Percentiles rank a stretch among this genome's conserved stretches.
Evolutionary conservation across 2,888 invertebrate species (phyloP).

Genomic region (Deilephila porcellus): DNA sequence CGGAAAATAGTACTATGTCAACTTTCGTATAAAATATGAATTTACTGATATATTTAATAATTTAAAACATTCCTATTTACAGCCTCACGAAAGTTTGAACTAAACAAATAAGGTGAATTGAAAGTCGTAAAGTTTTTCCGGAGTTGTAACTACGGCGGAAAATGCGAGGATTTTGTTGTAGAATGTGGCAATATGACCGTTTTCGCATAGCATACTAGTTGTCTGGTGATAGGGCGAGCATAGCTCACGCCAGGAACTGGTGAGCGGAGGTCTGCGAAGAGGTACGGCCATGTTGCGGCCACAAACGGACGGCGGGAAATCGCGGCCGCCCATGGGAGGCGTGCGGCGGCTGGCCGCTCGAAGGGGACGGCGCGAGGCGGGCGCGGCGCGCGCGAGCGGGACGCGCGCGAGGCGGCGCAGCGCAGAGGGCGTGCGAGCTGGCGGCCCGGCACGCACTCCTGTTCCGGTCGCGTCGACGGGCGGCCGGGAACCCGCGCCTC

Average conservation of each 20-base stretch:
- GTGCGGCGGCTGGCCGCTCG: conserved; percentile 69
- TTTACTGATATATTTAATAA: not conserved
- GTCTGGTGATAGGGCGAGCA: conserved; percentile 42
- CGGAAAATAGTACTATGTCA: too few relatives aligned
- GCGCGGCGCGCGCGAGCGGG: conserved; percentile 61
- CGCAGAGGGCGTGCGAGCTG: conserved; percentile 83
- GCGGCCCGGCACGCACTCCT: conserved; percentile 80
- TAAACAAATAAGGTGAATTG: not conserved
- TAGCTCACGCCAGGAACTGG: conserved; percentile 59
- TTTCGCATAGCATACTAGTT: conserved; percentile 20
- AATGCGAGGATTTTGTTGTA: conserved; percentile 5
- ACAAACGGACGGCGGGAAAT: conserved; percentile 77
- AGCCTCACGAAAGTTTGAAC: not conserved
- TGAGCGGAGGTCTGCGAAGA: conserved; percentile 62
- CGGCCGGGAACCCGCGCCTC: conserved; percentile 82
- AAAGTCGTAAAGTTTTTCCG: conserved; percentile 8
- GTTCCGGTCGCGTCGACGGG: conserved; percentile 84
- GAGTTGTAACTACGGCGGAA: not conserved
- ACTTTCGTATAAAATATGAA: too few relatives aligned
- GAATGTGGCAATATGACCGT: not conserved
- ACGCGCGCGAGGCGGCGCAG: conserved; percentile 84
- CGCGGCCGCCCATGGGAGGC: conserved; percentile 85
- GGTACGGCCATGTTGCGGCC: conserved; percentile 81
- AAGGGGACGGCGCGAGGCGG: conserved; percentile 64
- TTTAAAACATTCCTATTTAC: not conserved